Evolutionary conservation across 2,888 invertebrate genomes (phyloP).

Genomic region (Ametastegia equiseti): DNA sequence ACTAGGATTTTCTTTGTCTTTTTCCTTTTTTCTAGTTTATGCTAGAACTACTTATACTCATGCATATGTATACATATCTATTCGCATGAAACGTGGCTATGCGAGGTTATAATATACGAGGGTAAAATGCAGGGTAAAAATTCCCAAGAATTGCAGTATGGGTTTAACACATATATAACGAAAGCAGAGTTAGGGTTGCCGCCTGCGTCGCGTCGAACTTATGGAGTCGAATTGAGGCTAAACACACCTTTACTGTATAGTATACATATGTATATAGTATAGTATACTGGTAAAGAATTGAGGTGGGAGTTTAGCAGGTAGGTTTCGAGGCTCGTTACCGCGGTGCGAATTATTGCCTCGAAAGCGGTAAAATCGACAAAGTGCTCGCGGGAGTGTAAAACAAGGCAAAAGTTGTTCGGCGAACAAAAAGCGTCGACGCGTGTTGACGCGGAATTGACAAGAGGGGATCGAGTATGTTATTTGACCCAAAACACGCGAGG

Average conservation of each 20-base stretch:
- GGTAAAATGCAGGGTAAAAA: neutral
- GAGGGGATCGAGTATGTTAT: neutral
- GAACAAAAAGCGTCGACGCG: conserved; percentile 3
- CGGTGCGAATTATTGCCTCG: conserved; percentile 32
- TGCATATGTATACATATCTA: neutral
- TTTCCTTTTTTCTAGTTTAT: neutral
- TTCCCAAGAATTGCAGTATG: neutral
- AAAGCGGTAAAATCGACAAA: conserved; percentile 22
- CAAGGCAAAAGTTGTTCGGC: neutral
- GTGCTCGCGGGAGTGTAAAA: conserved; percentile 38
- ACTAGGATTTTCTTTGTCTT: neutral
- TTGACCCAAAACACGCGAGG: neutral
- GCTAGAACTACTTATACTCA: neutral
- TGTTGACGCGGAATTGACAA: neutral
- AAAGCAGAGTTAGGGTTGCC: neutral
- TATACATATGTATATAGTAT: too few species aligned
- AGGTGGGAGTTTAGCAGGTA: neutral
- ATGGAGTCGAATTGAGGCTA: neutral
- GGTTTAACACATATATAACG: too few species aligned
- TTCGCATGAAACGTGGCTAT: too few species aligned
- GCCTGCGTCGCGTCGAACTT: neutral
- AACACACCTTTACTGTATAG: neutral
- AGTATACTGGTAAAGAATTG: neutral
- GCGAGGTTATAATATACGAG: neutral
- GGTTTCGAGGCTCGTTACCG: conserved; percentile 29